phyloP scores from a whole-genome alignment of 2,797 vertebrate species.

The Sebastes steindachneri region DNA sequence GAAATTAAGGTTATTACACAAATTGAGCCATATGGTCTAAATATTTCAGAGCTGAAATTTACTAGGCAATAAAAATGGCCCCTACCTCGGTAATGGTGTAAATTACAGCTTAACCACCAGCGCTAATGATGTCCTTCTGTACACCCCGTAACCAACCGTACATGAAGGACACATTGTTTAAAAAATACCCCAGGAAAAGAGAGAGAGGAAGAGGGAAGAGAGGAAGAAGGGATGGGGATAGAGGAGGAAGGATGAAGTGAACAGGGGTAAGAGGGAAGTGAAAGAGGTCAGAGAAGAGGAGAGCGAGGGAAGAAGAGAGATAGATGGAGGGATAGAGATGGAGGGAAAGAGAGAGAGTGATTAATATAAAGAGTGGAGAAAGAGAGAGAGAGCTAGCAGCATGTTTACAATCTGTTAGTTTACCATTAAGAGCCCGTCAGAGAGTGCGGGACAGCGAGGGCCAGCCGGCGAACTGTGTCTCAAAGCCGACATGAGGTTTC shows the following conservation, averaged over 20 bases:
- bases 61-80: slow-evolving; percentile 99
- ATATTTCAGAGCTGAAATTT: slow-evolving; percentile 99
- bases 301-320: slow-evolving; percentile 19
- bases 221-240: slow-evolving; percentile 78
- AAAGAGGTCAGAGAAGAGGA: slow-evolving; percentile 1
- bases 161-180: slow-evolving; percentile 99
- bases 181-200: slow-evolving; percentile 91
- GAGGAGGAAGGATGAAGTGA: slow-evolving; percentile 87
- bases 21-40: slow-evolving; percentile 99
- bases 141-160: slow-evolving; percentile 99
- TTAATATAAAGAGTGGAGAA: slow-evolving; percentile 40
- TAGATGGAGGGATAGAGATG: slow-evolving; percentile 77
- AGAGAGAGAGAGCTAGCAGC: slow-evolving; percentile 79
- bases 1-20: slow-evolving; percentile 99
- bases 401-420: slow-evolving; percentile 97
- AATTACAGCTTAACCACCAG: slow-evolving; percentile 99
- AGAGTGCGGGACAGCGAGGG: slow-evolving; percentile 89
- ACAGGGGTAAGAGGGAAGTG: slow-evolving; percentile 84
- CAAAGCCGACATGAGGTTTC: slow-evolving; percentile 55
- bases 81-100: slow-evolving; percentile 99
- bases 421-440: slow-evolving; percentile 95
- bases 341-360: slow-evolving; percentile 75
- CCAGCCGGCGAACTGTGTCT: slow-evolving; percentile 68
- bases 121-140: slow-evolving; percentile 99
- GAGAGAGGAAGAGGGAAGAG: slow-evolving; percentile 72